Evolutionary conservation across 1,140 invertebrate genomes (phyloP).

Genomic region (Cepaea nemoralis): DNA sequence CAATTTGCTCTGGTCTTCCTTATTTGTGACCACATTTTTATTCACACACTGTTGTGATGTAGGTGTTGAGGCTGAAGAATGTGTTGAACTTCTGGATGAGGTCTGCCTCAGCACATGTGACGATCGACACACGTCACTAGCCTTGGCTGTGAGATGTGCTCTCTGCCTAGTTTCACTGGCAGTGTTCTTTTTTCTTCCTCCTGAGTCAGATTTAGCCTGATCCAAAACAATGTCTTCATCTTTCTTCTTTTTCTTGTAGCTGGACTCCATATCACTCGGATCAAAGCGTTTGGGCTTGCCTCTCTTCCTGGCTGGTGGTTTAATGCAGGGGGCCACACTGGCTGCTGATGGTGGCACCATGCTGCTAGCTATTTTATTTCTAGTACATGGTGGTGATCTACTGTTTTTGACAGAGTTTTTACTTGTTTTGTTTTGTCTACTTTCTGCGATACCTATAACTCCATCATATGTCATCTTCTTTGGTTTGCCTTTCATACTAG

Average conservation of each 20-base stretch:
- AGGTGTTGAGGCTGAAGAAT: not conserved
- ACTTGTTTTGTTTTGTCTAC: not conserved
- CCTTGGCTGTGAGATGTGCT: not conserved
- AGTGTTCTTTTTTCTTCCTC: not conserved
- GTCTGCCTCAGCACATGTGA: not conserved
- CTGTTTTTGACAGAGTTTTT: not conserved
- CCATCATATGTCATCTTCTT: not conserved
- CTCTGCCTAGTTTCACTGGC: not conserved
- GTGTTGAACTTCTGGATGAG: not conserved
- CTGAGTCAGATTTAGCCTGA: not conserved
- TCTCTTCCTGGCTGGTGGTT: constrained; percentile 19
- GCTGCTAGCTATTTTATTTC: not conserved
- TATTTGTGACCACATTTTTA: not conserved
- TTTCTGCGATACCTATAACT: not conserved
- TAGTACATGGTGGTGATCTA: not conserved
- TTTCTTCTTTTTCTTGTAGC: constrained; percentile 39
- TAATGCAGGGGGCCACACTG: not conserved
- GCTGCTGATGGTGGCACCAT: not conserved
- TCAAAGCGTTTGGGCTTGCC: constrained; percentile 38
- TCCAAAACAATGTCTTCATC: not conserved
- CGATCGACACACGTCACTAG: not conserved
- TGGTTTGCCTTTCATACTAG: not conserved
- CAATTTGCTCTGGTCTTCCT: not conserved
- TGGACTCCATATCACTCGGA: constrained; percentile 37
- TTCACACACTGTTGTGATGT: not conserved